Evolutionary conservation across 2,113 vertebrate genomes (phyloP).

Genomic region (Leptosomus discolor): DNA sequence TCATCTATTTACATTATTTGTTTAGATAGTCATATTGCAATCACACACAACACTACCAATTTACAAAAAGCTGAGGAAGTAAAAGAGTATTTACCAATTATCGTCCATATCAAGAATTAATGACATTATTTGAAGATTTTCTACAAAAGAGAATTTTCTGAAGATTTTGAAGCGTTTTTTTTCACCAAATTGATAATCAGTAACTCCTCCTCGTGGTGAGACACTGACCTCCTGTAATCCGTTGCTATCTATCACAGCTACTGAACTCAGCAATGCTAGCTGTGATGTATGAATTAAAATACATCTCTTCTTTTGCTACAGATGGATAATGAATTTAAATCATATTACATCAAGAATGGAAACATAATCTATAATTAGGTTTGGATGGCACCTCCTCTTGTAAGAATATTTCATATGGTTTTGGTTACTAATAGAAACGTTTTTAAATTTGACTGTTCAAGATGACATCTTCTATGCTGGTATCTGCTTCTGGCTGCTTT

Average conservation of each 20-base stretch:
- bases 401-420: conserved; percentile 11
- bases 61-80: neutral
- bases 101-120: neutral
- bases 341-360: neutral
- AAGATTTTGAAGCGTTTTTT: neutral
- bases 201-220: neutral
- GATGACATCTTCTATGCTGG: neutral
- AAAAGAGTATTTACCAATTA: neutral
- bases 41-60: neutral
- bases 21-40: neutral
- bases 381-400: neutral
- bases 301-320: neutral
- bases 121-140: neutral
- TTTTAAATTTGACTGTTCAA: neutral
- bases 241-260: neutral
- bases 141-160: neutral
- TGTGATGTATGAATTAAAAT: neutral
- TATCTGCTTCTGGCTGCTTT: neutral
- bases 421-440: neutral
- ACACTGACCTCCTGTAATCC: neutral
- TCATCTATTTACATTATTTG: neutral
- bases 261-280: neutral
- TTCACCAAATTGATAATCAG: neutral
- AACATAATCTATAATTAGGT: neutral
- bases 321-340: conserved; percentile 39